Conservation (phyloP, 1,140 invertebrate genomes). For the Neodiprion fabricii region DNA sequence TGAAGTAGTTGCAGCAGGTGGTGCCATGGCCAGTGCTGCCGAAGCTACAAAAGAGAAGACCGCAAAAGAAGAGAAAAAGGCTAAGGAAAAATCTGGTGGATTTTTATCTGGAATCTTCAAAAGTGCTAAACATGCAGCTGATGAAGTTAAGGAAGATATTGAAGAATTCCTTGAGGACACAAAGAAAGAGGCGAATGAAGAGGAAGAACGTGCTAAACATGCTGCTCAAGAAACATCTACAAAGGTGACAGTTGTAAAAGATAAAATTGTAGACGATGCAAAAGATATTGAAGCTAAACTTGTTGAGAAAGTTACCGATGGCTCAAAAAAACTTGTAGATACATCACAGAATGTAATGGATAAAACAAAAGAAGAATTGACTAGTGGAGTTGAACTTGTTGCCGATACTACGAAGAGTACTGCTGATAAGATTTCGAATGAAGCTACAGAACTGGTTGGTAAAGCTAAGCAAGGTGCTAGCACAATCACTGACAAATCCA, state of each 20-base stretch:
- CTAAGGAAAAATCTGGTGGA: conserved; percentile 40
- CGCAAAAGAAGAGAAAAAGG: conserved; percentile 29
- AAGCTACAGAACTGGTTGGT: conserved; percentile 4
- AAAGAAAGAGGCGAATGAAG: conserved; percentile 32
- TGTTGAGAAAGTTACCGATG: neutral
- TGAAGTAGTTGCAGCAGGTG: conserved; percentile 13
- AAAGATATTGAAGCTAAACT: conserved; percentile 20
- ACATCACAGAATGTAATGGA: neutral
- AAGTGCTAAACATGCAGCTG: conserved; percentile 36
- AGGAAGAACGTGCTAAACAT: conserved; percentile 27
- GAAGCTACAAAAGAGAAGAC: conserved; percentile 30
- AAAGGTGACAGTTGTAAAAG: neutral
- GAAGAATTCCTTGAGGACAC: conserved; percentile 41
- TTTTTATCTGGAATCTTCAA: conserved; percentile 42
- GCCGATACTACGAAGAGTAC: neutral
- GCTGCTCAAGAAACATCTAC: conserved; percentile 12
- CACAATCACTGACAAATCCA: neutral
- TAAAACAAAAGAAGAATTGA: neutral
- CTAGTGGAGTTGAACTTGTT: conserved; percentile 1
- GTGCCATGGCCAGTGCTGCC: neutral
- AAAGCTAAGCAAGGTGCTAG: neutral
- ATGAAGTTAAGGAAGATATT: conserved; percentile 36
- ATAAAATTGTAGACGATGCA: neutral
- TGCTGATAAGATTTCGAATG: neutral
- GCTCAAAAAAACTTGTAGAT: neutral